A percentile compares a stretch with the other conserved stretches of the same genome.
Evolutionary conservation across 2,888 invertebrate genomes (phyloP).

Genomic region (Spodoptera exigua): DNA sequence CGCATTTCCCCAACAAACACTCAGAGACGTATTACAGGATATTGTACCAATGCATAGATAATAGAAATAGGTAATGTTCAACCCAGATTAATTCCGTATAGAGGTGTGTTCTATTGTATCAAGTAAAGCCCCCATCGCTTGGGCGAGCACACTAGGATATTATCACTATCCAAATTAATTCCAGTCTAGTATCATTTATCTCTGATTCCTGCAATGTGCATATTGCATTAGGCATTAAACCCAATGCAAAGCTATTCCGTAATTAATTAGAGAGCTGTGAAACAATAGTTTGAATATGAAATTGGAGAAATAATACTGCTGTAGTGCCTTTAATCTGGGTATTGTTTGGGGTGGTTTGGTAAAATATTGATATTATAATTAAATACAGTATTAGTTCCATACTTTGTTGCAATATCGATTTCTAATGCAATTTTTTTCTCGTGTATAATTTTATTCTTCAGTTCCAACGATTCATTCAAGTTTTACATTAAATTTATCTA

Average conservation of each 20-base stretch:
- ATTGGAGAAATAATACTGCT: background rate
- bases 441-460: background rate
- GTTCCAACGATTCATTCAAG: background rate
- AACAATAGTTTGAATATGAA: background rate
- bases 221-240: background rate
- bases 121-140: conserved; percentile 25
- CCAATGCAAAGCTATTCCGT: conserved; percentile 1
- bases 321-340: too few relatives aligned
- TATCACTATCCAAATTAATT: conserved; percentile 37
- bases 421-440: too few relatives aligned
- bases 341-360: too few relatives aligned
- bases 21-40: too few relatives aligned
- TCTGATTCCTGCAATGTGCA: conserved; percentile 17
- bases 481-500: too few relatives aligned
- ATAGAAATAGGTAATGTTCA: background rate
- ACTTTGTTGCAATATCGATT: too few relatives aligned
- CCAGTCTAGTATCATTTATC: conserved; percentile 1
- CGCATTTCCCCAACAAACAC: too few relatives aligned
- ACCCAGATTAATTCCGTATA: conserved; percentile 12
- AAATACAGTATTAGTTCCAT: too few relatives aligned
- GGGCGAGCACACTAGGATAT: conserved; percentile 13
- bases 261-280: background rate
- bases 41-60: too few relatives aligned
- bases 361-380: too few relatives aligned
- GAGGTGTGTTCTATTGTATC: background rate